Conservation (phyloP, 2,113 vertebrate genomes). For the Pardalotus punctatus region DNA sequence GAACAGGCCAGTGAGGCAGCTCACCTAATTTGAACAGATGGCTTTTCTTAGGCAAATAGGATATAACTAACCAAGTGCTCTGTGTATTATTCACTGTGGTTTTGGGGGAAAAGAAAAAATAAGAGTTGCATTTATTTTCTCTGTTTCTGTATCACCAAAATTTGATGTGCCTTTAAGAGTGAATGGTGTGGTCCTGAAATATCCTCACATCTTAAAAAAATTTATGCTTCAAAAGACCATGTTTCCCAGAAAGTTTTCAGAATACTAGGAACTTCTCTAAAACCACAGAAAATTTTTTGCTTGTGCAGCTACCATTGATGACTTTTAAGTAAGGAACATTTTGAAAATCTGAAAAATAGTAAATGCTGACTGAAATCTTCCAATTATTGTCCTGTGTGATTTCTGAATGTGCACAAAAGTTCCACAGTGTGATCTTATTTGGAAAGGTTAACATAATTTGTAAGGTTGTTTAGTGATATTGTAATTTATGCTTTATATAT, state of each 20-base stretch:
- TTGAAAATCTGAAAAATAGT: neutral
- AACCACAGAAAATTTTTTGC: neutral
- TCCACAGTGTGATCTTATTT: neutral
- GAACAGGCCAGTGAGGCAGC: neutral
- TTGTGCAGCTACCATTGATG: neutral
- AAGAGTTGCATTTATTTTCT: neutral
- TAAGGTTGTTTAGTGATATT: neutral
- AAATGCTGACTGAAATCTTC: neutral
- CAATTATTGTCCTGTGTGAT: neutral
- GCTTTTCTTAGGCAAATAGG: neutral
- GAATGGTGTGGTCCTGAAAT: neutral
- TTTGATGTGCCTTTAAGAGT: neutral
- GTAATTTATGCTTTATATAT: neutral
- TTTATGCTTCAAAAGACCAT: neutral
- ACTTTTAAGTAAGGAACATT: neutral
- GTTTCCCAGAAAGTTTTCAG: neutral
- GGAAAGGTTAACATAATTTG: neutral
- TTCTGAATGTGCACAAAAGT: neutral
- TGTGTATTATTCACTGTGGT: neutral
- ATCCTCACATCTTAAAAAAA: neutral
- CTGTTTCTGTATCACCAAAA: neutral
- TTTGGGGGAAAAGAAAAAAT: accelerated
- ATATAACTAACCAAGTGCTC: neutral
- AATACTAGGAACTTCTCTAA: neutral
- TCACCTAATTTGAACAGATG: neutral